Conservation (phyloP, 2,113 vertebrate species). For the Scalopus aquaticus region DNA sequence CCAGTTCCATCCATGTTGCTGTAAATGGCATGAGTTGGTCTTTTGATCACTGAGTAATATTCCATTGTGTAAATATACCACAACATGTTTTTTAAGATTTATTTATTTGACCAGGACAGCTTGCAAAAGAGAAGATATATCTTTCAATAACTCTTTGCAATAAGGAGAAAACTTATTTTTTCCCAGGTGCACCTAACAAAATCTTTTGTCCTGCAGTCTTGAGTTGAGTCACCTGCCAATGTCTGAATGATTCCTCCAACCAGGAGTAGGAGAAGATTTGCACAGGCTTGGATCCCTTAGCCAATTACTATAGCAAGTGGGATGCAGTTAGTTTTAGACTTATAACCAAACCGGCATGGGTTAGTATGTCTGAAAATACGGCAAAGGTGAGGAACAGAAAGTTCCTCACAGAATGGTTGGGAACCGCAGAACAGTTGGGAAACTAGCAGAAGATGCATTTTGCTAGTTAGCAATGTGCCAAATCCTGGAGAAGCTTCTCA, state of each 20-base stretch:
- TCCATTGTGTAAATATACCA: too few relatives aligned
- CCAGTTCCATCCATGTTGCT: too few relatives aligned
- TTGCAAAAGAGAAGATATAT: background rate
- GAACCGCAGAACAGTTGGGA: background rate
- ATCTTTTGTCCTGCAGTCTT: background rate
- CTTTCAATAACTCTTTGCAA: background rate
- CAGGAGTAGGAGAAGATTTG: background rate
- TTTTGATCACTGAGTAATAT: too few relatives aligned
- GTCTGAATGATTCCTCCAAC: background rate
- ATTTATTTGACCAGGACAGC: background rate
- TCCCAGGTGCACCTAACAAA: background rate
- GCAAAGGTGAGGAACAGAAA: background rate
- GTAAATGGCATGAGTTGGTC: too few relatives aligned
- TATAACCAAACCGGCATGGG: background rate
- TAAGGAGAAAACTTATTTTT: background rate
- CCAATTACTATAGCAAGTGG: background rate
- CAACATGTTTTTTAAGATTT: too few relatives aligned
- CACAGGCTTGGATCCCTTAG: background rate
- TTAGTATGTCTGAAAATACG: background rate
- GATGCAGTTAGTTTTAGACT: background rate
- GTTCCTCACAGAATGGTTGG: too few relatives aligned
- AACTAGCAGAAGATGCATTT: background rate
- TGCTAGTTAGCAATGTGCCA: background rate
- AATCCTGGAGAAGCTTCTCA: background rate
- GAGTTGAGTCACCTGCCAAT: background rate